A percentile compares a stretch with the other conserved stretches of the same genome.
These are phyloP conservation scores for Beroe ovata DNA, from an alignment of 37 sponge, comb jelly and placozoan species.

Conservation along the genomic window DNA sequence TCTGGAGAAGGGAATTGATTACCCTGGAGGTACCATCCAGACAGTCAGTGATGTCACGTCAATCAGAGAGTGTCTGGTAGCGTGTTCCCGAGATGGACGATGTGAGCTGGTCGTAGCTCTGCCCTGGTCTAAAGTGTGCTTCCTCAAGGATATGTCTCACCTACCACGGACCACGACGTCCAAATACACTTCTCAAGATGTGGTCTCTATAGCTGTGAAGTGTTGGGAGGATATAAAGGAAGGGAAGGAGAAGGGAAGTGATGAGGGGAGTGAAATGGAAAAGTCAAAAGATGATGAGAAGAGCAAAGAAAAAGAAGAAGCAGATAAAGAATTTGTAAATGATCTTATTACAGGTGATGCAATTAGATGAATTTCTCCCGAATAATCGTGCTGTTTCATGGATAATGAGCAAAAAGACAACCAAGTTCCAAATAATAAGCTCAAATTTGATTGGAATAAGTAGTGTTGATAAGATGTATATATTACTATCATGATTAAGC, in stretches of 20 bases:
- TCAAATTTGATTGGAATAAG: no score
- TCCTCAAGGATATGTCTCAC: constrained; percentile 14
- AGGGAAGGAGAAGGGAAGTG: background rate
- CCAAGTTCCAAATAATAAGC: no score
- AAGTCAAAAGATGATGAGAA: background rate
- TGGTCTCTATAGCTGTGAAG: background rate
- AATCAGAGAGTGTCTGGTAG: background rate
- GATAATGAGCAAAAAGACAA: no score
- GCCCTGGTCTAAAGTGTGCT: background rate
- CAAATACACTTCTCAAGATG: background rate
- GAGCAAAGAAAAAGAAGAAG: background rate
- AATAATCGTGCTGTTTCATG: no score
- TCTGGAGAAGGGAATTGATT: background rate
- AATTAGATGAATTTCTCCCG: no score
- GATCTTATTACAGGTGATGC: background rate
- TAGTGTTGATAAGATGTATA: no score
- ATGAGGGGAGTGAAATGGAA: background rate
- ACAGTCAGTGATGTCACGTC: background rate
- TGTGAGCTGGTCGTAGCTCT: background rate
- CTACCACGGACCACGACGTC: background rate
- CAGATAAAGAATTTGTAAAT: background rate
- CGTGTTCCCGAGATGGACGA: background rate
- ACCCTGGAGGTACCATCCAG: background rate
- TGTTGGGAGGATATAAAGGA: background rate
- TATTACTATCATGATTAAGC: no score